Conservation (phyloP, 2,113 vertebrate species). For the Podilymbus podiceps region DNA sequence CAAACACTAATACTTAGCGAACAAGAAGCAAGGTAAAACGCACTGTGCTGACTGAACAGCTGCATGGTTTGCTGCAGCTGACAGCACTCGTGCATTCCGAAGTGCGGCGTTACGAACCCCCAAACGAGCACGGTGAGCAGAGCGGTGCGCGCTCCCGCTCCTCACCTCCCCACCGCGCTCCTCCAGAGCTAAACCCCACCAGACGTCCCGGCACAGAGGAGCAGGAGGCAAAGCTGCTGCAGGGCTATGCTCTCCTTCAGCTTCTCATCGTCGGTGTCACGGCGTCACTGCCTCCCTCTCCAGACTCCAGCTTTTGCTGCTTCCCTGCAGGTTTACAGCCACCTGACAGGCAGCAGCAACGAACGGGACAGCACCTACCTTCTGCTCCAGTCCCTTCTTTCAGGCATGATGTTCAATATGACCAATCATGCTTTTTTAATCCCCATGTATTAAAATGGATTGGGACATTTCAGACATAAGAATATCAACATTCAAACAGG, state of each 20-base stretch:
- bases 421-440: not conserved
- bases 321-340: not conserved
- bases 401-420: not conserved
- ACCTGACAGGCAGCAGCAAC: not conserved
- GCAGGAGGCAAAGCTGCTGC: not conserved
- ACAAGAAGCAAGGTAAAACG: not conserved
- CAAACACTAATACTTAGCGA: not conserved
- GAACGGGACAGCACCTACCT: too few species aligned
- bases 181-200: not conserved
- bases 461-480: not conserved
- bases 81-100: not conserved
- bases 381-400: not conserved
- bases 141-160: not conserved
- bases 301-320: not conserved
- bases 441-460: not conserved
- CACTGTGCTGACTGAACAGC: not conserved
- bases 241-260: not conserved
- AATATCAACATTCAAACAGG: not conserved
- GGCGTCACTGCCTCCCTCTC: not conserved
- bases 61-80: not conserved
- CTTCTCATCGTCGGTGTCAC: not conserved
- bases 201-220: not conserved
- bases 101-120: accelerated
- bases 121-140: accelerated
- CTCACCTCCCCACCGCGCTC: not conserved